Evolutionary conservation across 2,888 invertebrate species (phyloP).

Genomic region (Ophioninae sp.): DNA sequence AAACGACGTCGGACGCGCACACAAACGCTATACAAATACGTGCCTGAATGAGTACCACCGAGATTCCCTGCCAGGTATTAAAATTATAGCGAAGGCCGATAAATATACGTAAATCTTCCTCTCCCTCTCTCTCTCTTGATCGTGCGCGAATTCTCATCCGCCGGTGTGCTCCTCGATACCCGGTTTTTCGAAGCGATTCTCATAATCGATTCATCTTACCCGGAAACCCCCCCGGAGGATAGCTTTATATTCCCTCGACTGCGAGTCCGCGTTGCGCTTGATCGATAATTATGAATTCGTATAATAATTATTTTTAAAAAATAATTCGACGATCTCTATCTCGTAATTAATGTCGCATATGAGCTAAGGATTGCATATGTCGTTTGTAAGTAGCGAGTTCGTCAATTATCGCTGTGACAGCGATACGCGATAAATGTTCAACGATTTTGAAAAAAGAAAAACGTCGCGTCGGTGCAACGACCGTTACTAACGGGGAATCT

Average conservation of each 20-base stretch:
- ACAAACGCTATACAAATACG: background rate
- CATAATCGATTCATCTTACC: conserved; percentile 59
- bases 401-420: conserved; percentile 33
- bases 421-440: conserved; percentile 33
- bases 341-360: conserved; percentile 49
- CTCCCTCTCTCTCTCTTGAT: conserved; percentile 17
- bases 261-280: conserved; percentile 9
- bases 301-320: conserved; percentile 13
- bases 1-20: conserved; percentile 10
- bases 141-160: conserved; percentile 32
- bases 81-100: conserved; percentile 48
- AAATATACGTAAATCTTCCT: conserved; percentile 18
- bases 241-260: conserved; percentile 43
- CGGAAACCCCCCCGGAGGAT: conserved; percentile 51
- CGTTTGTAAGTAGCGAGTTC: conserved; percentile 14
- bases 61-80: conserved; percentile 36
- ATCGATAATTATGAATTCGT: conserved; percentile 56
- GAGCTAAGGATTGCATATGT: conserved; percentile 6
- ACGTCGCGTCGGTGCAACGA: background rate
- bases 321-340: conserved; percentile 38
- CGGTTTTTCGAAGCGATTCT: conserved; percentile 54
- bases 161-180: conserved; percentile 39
- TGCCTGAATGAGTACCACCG: conserved; percentile 2
- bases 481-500: conserved; percentile 1
- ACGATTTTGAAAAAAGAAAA: conserved; percentile 20